These are phyloP conservation scores for Clanis bilineata DNA, from an alignment of 2,888 invertebrate species.

Conservation along the genomic window DNA sequence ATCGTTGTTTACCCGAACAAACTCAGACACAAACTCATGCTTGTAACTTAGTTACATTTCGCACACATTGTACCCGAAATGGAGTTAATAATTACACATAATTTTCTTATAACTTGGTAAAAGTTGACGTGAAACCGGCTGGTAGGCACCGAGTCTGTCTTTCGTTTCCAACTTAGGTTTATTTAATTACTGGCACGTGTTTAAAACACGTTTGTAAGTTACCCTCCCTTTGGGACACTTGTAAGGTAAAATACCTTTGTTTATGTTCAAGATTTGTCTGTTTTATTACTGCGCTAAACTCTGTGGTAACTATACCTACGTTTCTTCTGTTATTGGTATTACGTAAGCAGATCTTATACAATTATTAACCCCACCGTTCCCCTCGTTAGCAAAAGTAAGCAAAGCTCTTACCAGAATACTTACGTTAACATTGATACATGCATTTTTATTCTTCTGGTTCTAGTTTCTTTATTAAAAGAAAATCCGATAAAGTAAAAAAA, in stretches of 20 bases:
- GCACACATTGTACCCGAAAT: constrained; percentile 43
- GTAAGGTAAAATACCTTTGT: neutral
- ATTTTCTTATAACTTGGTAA: constrained; percentile 49
- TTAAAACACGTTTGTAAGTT: constrained; percentile 5
- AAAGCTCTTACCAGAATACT: no score
- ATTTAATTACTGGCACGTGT: constrained; percentile 8
- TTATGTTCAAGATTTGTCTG: neutral
- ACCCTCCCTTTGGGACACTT: constrained; percentile 13
- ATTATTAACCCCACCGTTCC: no score
- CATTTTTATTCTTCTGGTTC: no score
- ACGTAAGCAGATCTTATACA: no score
- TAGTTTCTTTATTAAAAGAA: no score
- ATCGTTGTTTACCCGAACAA: constrained; percentile 32
- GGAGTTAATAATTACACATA: constrained; percentile 53
- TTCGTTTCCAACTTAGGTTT: constrained; percentile 30
- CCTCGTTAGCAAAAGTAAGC: no score
- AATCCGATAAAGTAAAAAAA: no score
- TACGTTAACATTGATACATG: no score
- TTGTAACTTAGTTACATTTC: constrained; percentile 46
- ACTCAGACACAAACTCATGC: constrained; percentile 40
- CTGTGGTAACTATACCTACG: neutral
- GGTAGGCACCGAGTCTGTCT: constrained; percentile 35
- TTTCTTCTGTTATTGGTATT: neutral
- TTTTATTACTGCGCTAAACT: neutral
- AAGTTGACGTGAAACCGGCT: constrained; percentile 40